Conservation (phyloP, 2,797 vertebrate genomes). For the Mycteria americana region DNA sequence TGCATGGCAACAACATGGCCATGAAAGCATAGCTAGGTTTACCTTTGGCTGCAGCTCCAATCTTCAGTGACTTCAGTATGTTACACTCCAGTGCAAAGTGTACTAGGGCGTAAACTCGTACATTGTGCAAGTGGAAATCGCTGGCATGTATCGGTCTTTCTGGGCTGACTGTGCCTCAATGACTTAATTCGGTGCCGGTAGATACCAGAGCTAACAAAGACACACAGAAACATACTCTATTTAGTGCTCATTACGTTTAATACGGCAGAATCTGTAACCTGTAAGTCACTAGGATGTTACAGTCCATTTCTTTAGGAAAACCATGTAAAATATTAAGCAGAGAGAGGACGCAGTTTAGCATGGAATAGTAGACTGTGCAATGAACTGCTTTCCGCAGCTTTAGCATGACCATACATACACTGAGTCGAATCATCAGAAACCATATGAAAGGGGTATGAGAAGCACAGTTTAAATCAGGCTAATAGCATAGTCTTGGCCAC, state of each 20-base stretch:
- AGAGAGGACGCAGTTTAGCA: neutral
- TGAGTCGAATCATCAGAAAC: neutral
- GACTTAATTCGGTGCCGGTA: neutral
- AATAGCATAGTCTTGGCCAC: neutral
- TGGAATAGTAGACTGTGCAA: neutral
- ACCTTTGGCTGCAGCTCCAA: neutral
- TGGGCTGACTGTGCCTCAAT: neutral
- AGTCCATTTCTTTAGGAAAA: neutral
- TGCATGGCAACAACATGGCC: too few species aligned
- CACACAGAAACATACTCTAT: neutral
- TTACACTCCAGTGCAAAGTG: neutral
- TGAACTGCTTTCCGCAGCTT: neutral
- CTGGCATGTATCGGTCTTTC: rapidly evolving
- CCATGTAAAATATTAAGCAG: neutral
- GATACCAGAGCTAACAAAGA: neutral
- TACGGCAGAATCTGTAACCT: neutral
- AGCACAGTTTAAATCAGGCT: neutral
- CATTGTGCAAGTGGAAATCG: rapidly evolving
- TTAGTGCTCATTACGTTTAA: neutral
- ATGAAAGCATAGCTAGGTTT: neutral
- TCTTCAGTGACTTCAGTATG: neutral
- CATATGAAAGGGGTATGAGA: neutral
- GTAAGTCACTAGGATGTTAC: neutral
- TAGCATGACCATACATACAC: rapidly evolving
- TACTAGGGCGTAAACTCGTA: neutral